phyloP scores from a whole-genome alignment of 1,140 invertebrate genomes.

The Tenebrio molitor region DNA sequence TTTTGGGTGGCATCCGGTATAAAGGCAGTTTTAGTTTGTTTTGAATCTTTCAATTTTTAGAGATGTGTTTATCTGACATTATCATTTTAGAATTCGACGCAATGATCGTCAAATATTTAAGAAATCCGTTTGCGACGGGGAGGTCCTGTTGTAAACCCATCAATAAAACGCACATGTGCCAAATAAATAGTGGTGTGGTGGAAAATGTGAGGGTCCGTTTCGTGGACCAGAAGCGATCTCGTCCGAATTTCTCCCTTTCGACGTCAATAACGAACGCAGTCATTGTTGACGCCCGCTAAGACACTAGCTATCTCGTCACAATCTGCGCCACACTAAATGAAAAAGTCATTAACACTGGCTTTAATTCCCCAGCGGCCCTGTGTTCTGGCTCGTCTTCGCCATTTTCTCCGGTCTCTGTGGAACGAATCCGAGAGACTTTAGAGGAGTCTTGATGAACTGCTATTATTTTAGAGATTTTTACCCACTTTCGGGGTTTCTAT shows the following conservation, averaged over 20 bases:
- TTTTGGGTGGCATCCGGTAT: too few relatives aligned
- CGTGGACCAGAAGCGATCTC: background rate
- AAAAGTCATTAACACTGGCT: conserved; percentile 46
- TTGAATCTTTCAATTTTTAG: too few relatives aligned
- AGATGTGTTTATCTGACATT: too few relatives aligned
- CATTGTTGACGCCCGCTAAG: conserved; percentile 36
- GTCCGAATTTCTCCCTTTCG: conserved; percentile 4
- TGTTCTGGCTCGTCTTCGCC: conserved; percentile 35
- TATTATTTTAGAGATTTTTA: conserved; percentile 45
- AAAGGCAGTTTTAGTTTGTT: too few relatives aligned
- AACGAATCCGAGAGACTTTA: conserved; percentile 21
- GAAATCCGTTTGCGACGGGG: too few relatives aligned
- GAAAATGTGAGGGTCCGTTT: conserved; percentile 14
- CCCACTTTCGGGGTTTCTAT: conserved; percentile 42
- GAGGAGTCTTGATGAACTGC: conserved; percentile 41
- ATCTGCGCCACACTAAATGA: conserved; percentile 44
- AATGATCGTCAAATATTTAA: too few relatives aligned
- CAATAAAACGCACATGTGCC: conserved; percentile 36
- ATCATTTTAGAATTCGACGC: too few relatives aligned
- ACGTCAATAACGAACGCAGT: conserved; percentile 30
- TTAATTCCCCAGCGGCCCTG: conserved; percentile 35
- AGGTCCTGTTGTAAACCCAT: too few relatives aligned
- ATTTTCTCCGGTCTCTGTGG: conserved; percentile 31
- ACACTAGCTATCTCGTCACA: conserved; percentile 33
- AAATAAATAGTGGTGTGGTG: conserved; percentile 2